These are phyloP conservation scores for Menura novaehollandiae DNA, from an alignment of 2,113 vertebrate genomes.

Conservation along the genomic window DNA sequence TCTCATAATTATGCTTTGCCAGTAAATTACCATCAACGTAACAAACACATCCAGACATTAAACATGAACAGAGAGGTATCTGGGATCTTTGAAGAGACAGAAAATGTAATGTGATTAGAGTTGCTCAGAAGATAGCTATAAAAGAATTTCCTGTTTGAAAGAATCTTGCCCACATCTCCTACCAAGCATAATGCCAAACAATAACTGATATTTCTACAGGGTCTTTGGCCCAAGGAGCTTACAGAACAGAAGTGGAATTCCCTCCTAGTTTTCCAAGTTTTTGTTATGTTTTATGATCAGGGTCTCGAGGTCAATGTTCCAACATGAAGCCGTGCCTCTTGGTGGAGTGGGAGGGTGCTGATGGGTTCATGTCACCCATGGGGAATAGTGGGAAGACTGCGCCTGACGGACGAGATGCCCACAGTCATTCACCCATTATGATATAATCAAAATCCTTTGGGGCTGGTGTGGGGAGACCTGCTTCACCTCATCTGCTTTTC, in stretches of 20 bases:
- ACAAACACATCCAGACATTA: background rate
- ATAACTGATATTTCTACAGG: background rate
- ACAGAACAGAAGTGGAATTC: background rate
- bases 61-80: background rate
- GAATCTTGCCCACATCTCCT: background rate
- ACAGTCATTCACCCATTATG: accelerated
- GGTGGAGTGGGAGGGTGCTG: background rate
- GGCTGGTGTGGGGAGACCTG: background rate
- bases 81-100: background rate
- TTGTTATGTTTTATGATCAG: background rate
- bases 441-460: background rate
- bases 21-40: background rate
- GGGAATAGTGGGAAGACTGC: background rate
- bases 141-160: conserved; percentile 6
- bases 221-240: background rate
- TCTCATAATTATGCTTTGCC: background rate
- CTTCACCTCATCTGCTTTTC: background rate
- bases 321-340: background rate
- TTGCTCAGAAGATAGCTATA: background rate
- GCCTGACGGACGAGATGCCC: background rate
- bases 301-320: background rate
- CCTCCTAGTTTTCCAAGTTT: background rate
- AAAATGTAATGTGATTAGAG: background rate
- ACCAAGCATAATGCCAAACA: background rate
- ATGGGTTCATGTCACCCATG: accelerated